Evolutionary conservation across 2,113 vertebrate genomes (phyloP).

Genomic region (Capricornis sumatraensis): DNA sequence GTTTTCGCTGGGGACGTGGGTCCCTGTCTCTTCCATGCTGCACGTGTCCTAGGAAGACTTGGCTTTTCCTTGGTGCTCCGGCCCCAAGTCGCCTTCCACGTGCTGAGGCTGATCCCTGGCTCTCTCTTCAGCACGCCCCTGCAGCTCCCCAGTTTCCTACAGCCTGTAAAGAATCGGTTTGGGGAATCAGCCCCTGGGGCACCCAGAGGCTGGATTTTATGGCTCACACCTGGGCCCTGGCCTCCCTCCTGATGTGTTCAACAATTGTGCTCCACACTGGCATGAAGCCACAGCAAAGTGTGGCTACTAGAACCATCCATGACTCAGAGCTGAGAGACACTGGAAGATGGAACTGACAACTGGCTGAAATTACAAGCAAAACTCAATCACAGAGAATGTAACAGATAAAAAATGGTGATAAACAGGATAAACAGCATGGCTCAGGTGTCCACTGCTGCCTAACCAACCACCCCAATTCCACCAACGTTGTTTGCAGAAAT

Average conservation of each 20-base stretch:
- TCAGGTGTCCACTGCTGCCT: not conserved
- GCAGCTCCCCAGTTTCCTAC: not conserved
- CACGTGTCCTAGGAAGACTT: not conserved
- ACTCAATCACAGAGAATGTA: not conserved
- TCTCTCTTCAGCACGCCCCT: not conserved
- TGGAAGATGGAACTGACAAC: not conserved
- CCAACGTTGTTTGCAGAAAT: not conserved
- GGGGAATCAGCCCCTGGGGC: not conserved
- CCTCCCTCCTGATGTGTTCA: not conserved
- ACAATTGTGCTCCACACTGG: not conserved
- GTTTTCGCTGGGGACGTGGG: not conserved
- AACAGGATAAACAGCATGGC: not conserved
- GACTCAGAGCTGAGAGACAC: not conserved
- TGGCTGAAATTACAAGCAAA: not conserved
- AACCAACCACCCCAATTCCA: not conserved
- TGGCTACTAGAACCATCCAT: not conserved
- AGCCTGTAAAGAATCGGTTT: not conserved
- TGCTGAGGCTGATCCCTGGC: not conserved
- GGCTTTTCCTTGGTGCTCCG: not conserved
- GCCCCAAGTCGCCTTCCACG: not conserved
- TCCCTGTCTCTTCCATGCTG: not conserved
- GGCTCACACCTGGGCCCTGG: not conserved
- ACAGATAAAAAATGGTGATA: not conserved
- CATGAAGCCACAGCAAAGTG: not conserved
- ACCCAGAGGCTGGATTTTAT: not conserved